Conservation (phyloP, 1,140 invertebrate genomes). For the Temnothorax curvispinosus region DNA sequence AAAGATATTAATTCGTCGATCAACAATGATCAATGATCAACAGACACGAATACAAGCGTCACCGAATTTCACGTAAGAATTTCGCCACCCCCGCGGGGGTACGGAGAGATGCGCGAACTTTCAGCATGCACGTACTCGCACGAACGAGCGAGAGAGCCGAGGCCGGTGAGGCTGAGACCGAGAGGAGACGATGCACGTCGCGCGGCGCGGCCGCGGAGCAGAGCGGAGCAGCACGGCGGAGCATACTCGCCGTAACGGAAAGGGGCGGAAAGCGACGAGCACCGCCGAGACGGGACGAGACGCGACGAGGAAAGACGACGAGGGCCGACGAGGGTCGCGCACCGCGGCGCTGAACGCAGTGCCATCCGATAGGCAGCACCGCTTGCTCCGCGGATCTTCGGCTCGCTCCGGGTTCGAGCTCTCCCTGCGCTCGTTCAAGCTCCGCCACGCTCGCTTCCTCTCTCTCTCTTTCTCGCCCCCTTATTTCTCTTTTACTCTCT, state of each 20-base stretch:
- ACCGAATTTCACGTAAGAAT: background rate
- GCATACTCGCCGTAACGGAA: conserved; percentile 63
- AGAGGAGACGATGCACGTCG: conserved; percentile 1
- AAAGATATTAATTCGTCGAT: background rate
- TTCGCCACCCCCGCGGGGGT: background rate
- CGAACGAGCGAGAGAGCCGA: background rate
- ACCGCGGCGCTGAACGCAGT: conserved; percentile 80
- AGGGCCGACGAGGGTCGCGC: conserved; percentile 76
- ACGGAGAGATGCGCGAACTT: conserved; percentile 32
- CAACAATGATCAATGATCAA: background rate
- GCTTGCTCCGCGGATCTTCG: conserved; percentile 76
- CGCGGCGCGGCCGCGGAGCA: conserved; percentile 10
- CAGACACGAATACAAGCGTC: background rate
- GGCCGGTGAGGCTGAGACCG: background rate
- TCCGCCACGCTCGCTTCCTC: conserved; percentile 62
- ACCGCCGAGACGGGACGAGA: conserved; percentile 72
- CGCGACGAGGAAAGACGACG: conserved; percentile 76
- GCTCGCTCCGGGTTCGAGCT: conserved; percentile 65
- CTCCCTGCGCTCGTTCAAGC: conserved; percentile 66
- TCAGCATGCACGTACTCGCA: background rate
- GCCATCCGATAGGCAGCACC: conserved; percentile 81
- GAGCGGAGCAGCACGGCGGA: conserved; percentile 7
- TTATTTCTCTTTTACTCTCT: background rate
- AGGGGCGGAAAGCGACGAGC: conserved; percentile 73
- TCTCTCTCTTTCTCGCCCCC: conserved; percentile 35